phyloP scores from a whole-genome alignment of 2,113 vertebrate species.

The Oostethus manadensis region DNA sequence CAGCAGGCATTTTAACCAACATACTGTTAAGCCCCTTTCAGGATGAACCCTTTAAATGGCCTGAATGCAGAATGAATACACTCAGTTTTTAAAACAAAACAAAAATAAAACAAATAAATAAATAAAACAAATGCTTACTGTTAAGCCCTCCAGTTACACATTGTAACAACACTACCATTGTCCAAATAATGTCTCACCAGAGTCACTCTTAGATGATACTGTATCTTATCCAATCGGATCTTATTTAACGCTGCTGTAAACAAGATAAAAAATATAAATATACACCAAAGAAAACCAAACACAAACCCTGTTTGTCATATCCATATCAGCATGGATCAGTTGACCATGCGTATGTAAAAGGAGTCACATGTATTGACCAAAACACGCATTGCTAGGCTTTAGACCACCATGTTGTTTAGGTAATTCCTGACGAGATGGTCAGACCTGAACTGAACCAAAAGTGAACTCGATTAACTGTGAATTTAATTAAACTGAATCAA shows the following conservation, averaged over 20 bases:
- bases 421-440: no score
- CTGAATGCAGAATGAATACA: neutral
- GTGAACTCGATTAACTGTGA: no score
- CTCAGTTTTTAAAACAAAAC: neutral
- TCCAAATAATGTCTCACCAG: no score
- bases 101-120: no score
- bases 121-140: neutral
- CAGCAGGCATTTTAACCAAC: conserved; percentile 18
- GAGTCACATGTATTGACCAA: no score
- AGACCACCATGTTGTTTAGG: no score
- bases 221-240: no score
- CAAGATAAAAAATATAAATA: neutral
- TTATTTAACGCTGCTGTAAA: neutral
- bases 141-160: neutral
- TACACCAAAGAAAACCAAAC: neutral
- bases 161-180: neutral
- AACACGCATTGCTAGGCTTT: no score
- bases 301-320: neutral
- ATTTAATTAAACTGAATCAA: neutral
- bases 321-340: neutral
- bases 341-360: neutral
- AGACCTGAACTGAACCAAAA: neutral
- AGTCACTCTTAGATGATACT: no score
- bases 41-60: neutral
- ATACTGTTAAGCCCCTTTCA: conserved; percentile 3